Percentiles rank a stretch among this genome's conserved stretches.
phyloP scores from a whole-genome alignment of 2,113 vertebrate genomes.

The Bufo gargarizans region DNA sequence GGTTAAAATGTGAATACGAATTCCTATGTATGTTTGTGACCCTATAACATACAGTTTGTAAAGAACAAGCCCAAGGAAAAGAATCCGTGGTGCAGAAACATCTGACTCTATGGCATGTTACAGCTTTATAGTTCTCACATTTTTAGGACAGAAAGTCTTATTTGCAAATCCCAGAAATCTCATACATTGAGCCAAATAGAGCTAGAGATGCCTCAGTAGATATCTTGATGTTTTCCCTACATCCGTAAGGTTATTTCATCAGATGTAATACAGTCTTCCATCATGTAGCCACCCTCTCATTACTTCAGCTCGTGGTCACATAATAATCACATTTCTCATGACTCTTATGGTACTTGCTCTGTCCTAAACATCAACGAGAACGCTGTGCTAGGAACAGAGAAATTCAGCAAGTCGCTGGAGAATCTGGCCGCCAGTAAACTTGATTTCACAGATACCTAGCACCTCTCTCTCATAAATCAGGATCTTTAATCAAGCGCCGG shows the following conservation, averaged over 20 bases:
- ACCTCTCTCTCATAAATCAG: slow-evolving; percentile 50
- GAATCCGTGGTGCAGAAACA: no score
- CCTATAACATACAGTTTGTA: no score
- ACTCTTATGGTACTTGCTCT: background rate
- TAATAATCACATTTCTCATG: background rate
- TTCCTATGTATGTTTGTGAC: no score
- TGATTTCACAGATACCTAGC: slow-evolving; percentile 50
- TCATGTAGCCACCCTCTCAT: background rate
- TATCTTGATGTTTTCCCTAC: background rate
- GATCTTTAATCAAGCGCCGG: slow-evolving; percentile 54
- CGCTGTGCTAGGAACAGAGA: background rate
- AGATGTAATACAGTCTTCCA: background rate
- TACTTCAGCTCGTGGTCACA: background rate
- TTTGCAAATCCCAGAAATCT: background rate
- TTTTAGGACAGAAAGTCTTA: background rate
- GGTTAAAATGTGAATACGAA: no score
- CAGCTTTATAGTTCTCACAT: background rate
- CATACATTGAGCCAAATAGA: background rate
- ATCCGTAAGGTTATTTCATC: background rate
- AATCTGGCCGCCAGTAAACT: slow-evolving; percentile 16
- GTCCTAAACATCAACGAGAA: background rate
- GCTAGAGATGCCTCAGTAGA: background rate
- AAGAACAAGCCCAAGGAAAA: no score
- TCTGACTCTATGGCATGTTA: background rate
- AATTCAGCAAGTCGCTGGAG: slow-evolving; percentile 1